phyloP scores from a whole-genome alignment of 2,113 vertebrate species.

The Gobiocypris rarus region DNA sequence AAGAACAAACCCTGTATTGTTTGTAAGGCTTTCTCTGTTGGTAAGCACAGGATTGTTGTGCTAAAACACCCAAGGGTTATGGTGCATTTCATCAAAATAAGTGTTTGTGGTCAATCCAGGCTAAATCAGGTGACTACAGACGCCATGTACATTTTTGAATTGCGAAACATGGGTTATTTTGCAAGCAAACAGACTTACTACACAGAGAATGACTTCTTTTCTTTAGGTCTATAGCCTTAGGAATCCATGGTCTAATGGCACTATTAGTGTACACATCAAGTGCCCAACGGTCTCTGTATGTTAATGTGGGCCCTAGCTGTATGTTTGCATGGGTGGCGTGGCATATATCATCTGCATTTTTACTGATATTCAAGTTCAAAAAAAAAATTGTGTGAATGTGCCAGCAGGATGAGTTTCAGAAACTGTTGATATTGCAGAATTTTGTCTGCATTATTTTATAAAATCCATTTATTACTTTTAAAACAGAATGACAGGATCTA shows the following conservation, averaged over 20 bases:
- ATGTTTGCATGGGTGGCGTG: background rate
- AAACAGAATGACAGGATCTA: slow-evolving; percentile 39
- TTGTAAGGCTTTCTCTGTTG: slow-evolving; percentile 36
- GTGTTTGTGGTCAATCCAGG: background rate
- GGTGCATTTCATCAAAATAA: slow-evolving; percentile 37
- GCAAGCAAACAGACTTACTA: background rate
- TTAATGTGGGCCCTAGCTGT: background rate
- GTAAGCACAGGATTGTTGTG: slow-evolving; percentile 45
- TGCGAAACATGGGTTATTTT: background rate
- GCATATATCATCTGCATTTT: too few species aligned
- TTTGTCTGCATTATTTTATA: background rate
- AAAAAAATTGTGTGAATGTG: background rate
- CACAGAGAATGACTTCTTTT: background rate
- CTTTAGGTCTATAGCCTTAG: background rate
- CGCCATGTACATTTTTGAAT: slow-evolving; percentile 18
- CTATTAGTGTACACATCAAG: background rate
- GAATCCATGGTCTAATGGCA: background rate
- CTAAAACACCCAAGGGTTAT: slow-evolving; percentile 28
- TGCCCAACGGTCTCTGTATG: background rate
- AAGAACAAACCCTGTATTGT: slow-evolving; percentile 57
- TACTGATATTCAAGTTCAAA: background rate
- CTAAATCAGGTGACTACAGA: slow-evolving; percentile 36
- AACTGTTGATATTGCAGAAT: background rate
- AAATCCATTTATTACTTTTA: background rate
- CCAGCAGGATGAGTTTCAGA: background rate